These are phyloP conservation scores for Chamaetylas fuelleborni DNA, from an alignment of 2,113 vertebrate species.

Conservation along the genomic window DNA sequence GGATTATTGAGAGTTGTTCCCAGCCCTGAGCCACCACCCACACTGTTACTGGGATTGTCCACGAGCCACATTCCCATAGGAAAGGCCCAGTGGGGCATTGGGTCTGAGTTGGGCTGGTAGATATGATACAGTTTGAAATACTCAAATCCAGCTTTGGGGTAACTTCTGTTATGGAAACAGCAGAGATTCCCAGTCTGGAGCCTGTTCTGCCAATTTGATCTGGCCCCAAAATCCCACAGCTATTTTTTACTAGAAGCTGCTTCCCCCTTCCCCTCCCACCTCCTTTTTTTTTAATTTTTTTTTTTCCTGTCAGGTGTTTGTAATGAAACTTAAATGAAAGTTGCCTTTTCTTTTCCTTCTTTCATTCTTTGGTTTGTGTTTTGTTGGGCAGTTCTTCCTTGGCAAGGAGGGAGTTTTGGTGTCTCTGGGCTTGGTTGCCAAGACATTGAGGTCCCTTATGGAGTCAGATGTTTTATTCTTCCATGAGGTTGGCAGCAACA, in stretches of 20 bases:
- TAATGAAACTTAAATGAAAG: neutral
- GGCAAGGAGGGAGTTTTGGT: neutral
- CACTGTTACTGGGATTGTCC: rapidly evolving
- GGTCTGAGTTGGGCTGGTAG: neutral
- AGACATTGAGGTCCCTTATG: neutral
- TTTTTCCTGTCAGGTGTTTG: neutral
- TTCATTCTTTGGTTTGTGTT: neutral
- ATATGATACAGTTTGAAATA: rapidly evolving
- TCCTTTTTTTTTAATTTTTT: neutral
- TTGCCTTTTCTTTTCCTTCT: neutral
- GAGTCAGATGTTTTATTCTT: neutral
- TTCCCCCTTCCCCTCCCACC: neutral
- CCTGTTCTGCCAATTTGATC: neutral
- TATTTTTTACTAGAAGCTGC: neutral
- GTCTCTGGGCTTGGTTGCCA: neutral
- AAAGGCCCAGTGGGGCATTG: rapidly evolving
- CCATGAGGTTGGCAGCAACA: neutral
- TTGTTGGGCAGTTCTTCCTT: neutral
- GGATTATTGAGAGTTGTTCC: rapidly evolving
- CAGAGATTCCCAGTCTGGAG: neutral
- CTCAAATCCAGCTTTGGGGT: too few species aligned
- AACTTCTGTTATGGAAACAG: rapidly evolving
- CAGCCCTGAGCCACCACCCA: neutral
- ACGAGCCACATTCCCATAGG: rapidly evolving
- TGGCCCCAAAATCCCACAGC: neutral